Conservation (phyloP, 2,797 vertebrate genomes). For the Micropoecilia bifurca region DNA sequence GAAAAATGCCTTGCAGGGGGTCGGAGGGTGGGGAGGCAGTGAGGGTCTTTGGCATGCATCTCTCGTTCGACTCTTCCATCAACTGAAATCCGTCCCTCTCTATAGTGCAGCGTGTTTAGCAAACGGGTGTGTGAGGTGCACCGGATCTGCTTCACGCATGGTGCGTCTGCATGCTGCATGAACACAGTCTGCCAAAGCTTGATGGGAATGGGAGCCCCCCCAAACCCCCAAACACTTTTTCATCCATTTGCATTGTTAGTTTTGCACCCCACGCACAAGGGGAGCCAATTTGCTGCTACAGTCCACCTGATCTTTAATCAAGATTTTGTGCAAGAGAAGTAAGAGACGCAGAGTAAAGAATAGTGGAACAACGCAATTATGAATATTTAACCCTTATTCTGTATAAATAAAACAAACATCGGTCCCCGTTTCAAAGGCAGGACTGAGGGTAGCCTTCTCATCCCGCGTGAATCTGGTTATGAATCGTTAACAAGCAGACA, state of each 20-base stretch:
- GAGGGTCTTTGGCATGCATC: constrained; percentile 65
- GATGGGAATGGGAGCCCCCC: constrained; percentile 59
- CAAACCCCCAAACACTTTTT: background rate
- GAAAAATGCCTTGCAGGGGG: constrained; percentile 28
- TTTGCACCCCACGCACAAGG: constrained; percentile 12
- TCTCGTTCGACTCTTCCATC: constrained; percentile 54
- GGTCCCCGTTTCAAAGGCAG: constrained; percentile 51
- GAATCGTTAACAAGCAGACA: constrained; percentile 18
- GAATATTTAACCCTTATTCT: constrained; percentile 73
- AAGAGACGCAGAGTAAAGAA: constrained; percentile 43
- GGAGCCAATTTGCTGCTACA: constrained; percentile 51
- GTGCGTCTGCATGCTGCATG: constrained; percentile 75
- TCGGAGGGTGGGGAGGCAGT: background rate
- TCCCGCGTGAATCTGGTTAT: constrained; percentile 50
- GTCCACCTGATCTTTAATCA: constrained; percentile 62
- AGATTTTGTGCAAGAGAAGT: constrained; percentile 45
- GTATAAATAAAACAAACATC: constrained; percentile 74
- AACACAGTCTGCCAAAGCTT: constrained; percentile 68
- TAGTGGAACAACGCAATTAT: constrained; percentile 51
- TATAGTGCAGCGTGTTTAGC: constrained; percentile 47
- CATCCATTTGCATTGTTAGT: constrained; percentile 63
- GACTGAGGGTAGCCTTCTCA: constrained; percentile 16
- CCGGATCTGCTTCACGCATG: constrained; percentile 58
- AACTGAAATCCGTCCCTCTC: constrained; percentile 62
- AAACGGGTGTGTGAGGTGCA: constrained; percentile 32